Conservation (phyloP, 2,113 vertebrate species). For the Oostethus manadensis region DNA sequence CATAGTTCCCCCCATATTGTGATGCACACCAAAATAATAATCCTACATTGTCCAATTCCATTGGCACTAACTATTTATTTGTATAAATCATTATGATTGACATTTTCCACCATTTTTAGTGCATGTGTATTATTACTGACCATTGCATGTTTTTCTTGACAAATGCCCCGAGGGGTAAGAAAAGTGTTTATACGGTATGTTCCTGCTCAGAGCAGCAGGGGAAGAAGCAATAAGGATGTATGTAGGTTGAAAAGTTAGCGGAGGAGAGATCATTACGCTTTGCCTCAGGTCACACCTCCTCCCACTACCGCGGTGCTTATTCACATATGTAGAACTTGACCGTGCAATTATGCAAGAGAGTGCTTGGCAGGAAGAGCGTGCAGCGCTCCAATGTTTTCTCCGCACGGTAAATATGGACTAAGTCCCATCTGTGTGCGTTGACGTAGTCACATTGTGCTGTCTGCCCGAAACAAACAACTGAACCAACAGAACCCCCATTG, state of each 20-base stretch:
- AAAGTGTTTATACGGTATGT: background rate
- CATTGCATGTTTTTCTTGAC: background rate
- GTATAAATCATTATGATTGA: background rate
- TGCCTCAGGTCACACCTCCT: background rate
- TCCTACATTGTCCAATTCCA: too few species aligned
- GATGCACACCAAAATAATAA: too few species aligned
- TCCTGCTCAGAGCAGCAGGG: background rate
- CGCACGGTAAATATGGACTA: conserved; percentile 21
- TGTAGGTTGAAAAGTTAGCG: background rate
- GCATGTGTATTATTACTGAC: background rate
- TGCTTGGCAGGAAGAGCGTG: background rate
- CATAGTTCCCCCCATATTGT: too few species aligned
- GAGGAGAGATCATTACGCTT: background rate
- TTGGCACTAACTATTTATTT: background rate
- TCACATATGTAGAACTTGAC: background rate
- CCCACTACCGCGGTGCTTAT: background rate
- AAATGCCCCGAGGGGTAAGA: background rate
- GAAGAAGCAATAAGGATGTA: background rate
- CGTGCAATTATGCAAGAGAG: background rate
- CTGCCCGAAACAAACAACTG: conserved; percentile 29
- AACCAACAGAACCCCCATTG: conserved; percentile 29
- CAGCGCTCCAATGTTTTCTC: conserved; percentile 4
- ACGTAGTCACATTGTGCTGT: background rate
- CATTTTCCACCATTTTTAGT: background rate
- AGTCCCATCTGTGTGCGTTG: background rate